phyloP scores from a whole-genome alignment of 2,113 vertebrate species.

The Prunella fulvescens region DNA sequence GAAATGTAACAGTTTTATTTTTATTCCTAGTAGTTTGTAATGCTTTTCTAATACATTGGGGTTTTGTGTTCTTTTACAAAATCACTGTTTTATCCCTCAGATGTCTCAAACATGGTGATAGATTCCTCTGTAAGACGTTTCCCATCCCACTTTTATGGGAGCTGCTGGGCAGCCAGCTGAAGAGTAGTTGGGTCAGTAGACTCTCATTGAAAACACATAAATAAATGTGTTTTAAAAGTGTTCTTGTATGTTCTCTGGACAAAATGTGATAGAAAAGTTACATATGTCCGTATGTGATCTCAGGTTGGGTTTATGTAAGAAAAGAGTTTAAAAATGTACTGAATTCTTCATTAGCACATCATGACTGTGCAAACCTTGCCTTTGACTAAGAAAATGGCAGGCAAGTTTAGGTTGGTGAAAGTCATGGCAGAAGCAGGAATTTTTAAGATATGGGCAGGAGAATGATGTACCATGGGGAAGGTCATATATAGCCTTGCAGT shows the following conservation, averaged over 20 bases:
- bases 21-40: not conserved
- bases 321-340: not conserved
- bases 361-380: not conserved
- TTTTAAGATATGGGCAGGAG: not conserved
- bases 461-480: not conserved
- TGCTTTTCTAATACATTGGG: not conserved
- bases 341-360: not conserved
- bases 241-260: not conserved
- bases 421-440: not conserved
- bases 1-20: not conserved
- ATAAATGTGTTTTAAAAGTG: not conserved
- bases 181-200: not conserved
- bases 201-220: not conserved
- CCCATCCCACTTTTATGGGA: not conserved
- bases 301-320: not conserved
- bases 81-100: not conserved
- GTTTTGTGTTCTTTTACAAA: not conserved
- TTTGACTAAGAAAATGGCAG: not conserved
- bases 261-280: not conserved
- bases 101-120: not conserved
- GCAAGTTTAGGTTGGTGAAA: not conserved
- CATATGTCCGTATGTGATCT: fast-evolving
- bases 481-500: not conserved
- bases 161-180: not conserved
- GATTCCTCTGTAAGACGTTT: not conserved